phyloP scores from a whole-genome alignment of 2,797 vertebrate genomes.

The Graptemys geographica region DNA sequence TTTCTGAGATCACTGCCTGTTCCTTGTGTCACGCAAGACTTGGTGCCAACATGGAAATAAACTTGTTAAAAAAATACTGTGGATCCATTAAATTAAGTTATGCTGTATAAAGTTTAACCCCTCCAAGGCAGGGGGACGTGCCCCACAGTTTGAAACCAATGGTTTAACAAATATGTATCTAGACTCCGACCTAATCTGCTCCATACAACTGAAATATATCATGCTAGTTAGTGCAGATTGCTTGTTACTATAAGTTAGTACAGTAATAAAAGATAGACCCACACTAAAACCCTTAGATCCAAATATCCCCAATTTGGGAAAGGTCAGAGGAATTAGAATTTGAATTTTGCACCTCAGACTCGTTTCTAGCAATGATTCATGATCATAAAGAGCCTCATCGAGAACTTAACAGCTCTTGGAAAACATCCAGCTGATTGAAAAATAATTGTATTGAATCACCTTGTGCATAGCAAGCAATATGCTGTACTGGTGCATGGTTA shows the following conservation, averaged over 20 bases:
- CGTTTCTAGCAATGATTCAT: not conserved
- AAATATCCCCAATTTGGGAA: fast-evolving
- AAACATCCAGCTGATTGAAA: not conserved
- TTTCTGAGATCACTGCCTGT: not conserved
- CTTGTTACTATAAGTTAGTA: not conserved
- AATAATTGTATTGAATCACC: not conserved
- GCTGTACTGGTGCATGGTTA: fast-evolving
- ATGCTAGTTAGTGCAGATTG: not conserved
- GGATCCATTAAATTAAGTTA: not conserved
- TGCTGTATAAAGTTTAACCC: not conserved
- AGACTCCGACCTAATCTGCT: not conserved
- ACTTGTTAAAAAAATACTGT: not conserved
- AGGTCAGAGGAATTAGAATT: not conserved
- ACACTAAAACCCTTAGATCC: not conserved
- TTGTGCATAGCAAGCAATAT: not conserved
- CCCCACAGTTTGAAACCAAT: not conserved
- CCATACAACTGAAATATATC: not conserved
- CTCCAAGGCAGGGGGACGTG: not conserved
- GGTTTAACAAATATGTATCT: not conserved
- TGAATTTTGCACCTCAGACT: not conserved
- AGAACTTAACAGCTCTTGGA: not conserved
- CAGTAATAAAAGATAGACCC: not conserved
- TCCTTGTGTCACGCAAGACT: not conserved
- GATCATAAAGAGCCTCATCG: not conserved
- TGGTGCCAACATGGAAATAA: not conserved